Evolutionary conservation across 2,797 vertebrate species (phyloP).

Genomic region (Chelmon rostratus): DNA sequence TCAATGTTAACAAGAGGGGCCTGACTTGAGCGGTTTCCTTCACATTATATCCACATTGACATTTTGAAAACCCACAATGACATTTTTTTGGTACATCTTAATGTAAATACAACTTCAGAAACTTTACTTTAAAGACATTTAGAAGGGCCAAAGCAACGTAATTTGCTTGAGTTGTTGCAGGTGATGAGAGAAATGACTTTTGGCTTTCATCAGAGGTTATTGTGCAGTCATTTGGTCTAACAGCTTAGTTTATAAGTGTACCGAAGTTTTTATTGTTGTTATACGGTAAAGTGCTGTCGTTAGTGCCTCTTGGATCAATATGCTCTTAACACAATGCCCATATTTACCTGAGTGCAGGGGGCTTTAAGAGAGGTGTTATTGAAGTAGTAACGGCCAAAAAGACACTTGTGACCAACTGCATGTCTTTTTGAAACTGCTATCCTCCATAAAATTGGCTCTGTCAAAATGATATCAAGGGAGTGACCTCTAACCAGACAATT

Average conservation of each 20-base stretch:
- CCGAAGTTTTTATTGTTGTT: constrained; percentile 71
- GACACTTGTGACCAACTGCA: constrained; percentile 35
- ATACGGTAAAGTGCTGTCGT: constrained; percentile 68
- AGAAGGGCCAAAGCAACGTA: not conserved
- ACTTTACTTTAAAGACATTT: constrained; percentile 24
- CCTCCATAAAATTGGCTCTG: constrained; percentile 23
- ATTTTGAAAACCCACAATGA: not conserved
- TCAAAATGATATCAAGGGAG: constrained; percentile 11
- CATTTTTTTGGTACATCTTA: not conserved
- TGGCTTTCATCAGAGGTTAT: constrained; percentile 53
- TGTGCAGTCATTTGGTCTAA: constrained; percentile 56
- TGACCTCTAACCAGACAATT: constrained; percentile 38
- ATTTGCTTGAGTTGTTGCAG: constrained; percentile 28
- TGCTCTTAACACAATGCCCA: constrained; percentile 72
- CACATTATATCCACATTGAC: not conserved
- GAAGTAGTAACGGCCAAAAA: constrained; percentile 52
- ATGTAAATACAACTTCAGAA: constrained; percentile 30
- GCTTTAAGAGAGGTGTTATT: constrained; percentile 51
- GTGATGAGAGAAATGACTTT: constrained; percentile 49
- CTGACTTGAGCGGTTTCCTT: constrained; percentile 1
- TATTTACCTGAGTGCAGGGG: constrained; percentile 67
- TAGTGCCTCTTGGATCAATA: constrained; percentile 76
- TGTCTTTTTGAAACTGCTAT: constrained; percentile 40
- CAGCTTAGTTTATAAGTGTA: constrained; percentile 57
- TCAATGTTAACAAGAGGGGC: not conserved